Base-by-base conservation (phyloP, 2,113 vertebrate genomes). In the Nannospalax galili region DNA sequence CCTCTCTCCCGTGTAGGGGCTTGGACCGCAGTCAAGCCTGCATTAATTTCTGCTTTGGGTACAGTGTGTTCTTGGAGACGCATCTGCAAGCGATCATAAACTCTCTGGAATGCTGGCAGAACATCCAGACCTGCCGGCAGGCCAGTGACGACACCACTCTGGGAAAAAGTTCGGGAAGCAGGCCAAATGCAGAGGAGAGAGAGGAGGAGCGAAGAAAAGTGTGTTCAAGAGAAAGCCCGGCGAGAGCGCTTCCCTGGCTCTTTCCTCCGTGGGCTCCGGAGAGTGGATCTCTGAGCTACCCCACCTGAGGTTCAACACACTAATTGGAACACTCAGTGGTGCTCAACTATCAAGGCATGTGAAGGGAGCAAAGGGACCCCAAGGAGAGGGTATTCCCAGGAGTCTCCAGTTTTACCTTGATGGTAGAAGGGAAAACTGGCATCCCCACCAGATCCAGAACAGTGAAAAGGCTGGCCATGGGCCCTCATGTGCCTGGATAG, bases 11-110 rank as follows among this genome's bases (percentile, higher is more conserved):
- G 99, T 99, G 99, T 98, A 98, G 98, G 98, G 99, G 99, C 98
- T 99, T 99, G 99, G 99, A 99, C 99, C 95, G 98, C 98, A 99
- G 98, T 99, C 99, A 99, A 99, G 99, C 98, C 99, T 99, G 98
- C 99, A 99, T 99, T 99, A 99, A 99, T 99, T 99, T 99, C 99
- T 99, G 99, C 99, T 99, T 99, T 99, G 99, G 99, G 99, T 99
- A 99, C 99, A 99, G 99, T 99, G 99, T 99, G 99, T 99, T 99
- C 99, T 99, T 99, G 99, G 99, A 99, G 99, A 98, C 99, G 99
- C 99, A 99, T 99, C 99, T 99, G 99, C 99, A 99, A 99, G 99
- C 98, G 98, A 99, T 99, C 99, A 99, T 99, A 99, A 99, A 99
- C 98, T 99, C 99, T 98, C 99, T 99, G 99, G 99, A 99, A 99